Evolutionary conservation across 2,113 vertebrate species (phyloP).

Genomic region (Spea multiplicata): DNA sequence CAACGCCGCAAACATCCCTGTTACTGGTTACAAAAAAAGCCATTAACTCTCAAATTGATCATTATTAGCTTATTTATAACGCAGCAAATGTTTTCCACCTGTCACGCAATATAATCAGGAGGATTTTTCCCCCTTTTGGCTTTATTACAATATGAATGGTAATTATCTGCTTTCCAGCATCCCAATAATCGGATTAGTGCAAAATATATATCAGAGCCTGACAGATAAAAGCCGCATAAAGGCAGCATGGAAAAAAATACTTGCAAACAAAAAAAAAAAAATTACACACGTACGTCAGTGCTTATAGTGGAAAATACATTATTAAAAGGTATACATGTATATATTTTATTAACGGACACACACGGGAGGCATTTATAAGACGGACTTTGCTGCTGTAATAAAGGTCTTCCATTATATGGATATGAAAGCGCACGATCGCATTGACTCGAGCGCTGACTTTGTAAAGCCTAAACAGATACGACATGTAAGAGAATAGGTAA

Average conservation of each 20-base stretch:
- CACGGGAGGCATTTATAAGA: background rate
- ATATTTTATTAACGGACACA: no score
- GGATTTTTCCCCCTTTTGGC: background rate
- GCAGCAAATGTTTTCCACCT: no score
- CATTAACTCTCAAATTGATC: no score
- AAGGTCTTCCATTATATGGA: no score
- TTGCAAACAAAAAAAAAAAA: no score
- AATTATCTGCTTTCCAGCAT: background rate
- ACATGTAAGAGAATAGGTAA: background rate
- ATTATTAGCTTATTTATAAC: no score
- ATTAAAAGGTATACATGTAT: no score
- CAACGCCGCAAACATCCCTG: no score
- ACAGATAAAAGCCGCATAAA: background rate
- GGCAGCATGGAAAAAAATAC: no score
- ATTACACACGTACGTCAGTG: no score
- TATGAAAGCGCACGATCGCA: background rate
- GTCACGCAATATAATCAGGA: background rate
- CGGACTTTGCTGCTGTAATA: background rate
- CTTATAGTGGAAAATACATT: no score
- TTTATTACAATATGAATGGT: background rate
- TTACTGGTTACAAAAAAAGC: no score
- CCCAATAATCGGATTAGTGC: background rate
- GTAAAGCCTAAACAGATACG: background rate
- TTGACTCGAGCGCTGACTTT: background rate
- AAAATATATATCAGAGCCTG: background rate